Conservation (phyloP, 2,888 invertebrate species). For the Galeopsomyia nigrocyanea region DNA sequence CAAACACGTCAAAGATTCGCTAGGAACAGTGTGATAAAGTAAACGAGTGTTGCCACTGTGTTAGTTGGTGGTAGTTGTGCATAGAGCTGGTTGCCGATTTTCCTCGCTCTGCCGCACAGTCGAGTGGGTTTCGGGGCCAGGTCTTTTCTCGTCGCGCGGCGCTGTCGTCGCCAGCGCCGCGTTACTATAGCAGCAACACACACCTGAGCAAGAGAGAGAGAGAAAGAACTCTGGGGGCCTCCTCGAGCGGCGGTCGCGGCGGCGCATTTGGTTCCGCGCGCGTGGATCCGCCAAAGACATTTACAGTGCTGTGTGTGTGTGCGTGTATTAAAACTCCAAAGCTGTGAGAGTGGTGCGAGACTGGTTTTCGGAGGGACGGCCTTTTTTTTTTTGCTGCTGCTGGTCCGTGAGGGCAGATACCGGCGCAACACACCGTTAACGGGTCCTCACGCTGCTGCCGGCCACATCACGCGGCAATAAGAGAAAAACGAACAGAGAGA, state of each 20-base stretch:
- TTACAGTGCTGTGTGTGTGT: not conserved
- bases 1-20: no score
- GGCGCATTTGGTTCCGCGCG: not conserved
- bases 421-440: slow-evolving; percentile 17
- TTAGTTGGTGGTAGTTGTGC: no score
- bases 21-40: no score
- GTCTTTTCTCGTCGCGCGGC: no score
- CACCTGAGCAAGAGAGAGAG: slow-evolving; percentile 1
- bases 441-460: no score
- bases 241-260: no score
- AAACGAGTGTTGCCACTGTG: no score
- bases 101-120: no score
- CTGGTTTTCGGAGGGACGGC: slow-evolving; percentile 25
- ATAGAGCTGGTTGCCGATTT: no score
- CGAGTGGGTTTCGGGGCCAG: no score
- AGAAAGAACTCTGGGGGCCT: no score
- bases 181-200: slow-evolving; percentile 4
- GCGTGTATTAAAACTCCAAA: not conserved
- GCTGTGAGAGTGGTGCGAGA: slow-evolving; percentile 4
- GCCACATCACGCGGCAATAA: not conserved
- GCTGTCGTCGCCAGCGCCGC: slow-evolving; percentile 1
- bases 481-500: not conserved
- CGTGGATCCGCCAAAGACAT: slow-evolving; percentile 24
- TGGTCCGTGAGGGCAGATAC: slow-evolving; percentile 1
- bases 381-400: slow-evolving; percentile 2